A percentile compares a stretch with the other conserved stretches of the same genome.
Conservation (phyloP, 23 tunicate genomes). For the Halocynthia aurantium region DNA sequence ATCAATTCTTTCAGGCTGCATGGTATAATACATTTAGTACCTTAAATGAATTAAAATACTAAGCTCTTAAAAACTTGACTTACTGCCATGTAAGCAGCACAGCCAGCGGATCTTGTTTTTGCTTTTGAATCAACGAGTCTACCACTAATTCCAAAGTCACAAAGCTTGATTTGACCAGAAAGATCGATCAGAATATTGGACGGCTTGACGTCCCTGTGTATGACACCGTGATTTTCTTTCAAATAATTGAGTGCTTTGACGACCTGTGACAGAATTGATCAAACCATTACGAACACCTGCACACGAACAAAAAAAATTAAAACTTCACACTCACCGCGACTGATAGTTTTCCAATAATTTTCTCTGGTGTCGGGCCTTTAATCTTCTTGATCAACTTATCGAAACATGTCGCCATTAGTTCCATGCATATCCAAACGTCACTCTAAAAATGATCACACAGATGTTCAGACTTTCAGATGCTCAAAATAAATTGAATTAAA, state of each 20-base stretch:
- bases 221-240: conserved; percentile 84
- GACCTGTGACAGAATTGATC: conserved; percentile 29
- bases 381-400: conserved; percentile 76
- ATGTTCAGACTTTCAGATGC: no score
- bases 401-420: conserved; percentile 90
- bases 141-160: conserved; percentile 94
- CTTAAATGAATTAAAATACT: background rate
- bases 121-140: conserved; percentile 90
- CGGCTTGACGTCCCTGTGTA: conserved; percentile 94
- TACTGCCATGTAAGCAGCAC: conserved; percentile 93
- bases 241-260: conserved; percentile 82
- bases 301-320: no score
- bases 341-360: conserved; percentile 68
- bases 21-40: background rate
- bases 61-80: conserved; percentile 1
- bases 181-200: conserved; percentile 72
- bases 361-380: conserved; percentile 73
- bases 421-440: conserved; percentile 97
- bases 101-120: conserved; percentile 87
- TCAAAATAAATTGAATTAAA: no score
- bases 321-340: conserved; percentile 53
- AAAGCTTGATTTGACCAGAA: conserved; percentile 58
- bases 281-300: no score
- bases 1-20: conserved; percentile 86
- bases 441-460: conserved; percentile 17